Base-by-base conservation (phyloP, 2,888 invertebrate genomes). In the Scaptodrosophila latifasciaeformis region DNA sequence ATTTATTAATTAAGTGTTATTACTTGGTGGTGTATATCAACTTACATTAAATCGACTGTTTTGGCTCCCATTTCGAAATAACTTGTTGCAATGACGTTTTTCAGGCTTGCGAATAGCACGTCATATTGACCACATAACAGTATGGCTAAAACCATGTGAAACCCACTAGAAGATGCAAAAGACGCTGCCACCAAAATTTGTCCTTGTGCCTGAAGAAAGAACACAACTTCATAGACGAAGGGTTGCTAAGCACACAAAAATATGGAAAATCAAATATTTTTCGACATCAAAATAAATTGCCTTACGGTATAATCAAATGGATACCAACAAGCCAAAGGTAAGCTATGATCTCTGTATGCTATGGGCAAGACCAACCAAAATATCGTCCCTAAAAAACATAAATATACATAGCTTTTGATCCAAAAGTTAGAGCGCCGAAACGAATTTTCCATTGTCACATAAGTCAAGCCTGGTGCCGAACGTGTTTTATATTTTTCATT, bases 251-350 rank as follows among this genome's bases (percentile, higher is more conserved):
- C 53, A 21, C 2, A 37, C 19, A 24, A 29, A 24, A 43, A n/a
- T n/a, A n/a, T n/a, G n/a, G n/a, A n/a, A n/a, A n/a, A n/a, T n/a
- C n/a, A n/a, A n/a, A n/a, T n/a, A n/a, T n/a, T n/a, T n/a, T n/a
- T n/a, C n/a, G n/a, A n/a, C n/a, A n/a, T n/a, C n/a, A n/a, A n/a
- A n/a, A n/a, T n/a, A n/a, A n/a, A n/a, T 34, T 3, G 18, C n/a
- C 51, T 47, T 54, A 81, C 83, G 21, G 69, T 77, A 49, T 72
- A 79, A 58, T 85, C 76, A 17, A 85, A 75, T 4, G 85, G 85
- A 77, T 85, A 85, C 81, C 82, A 84, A 49, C 83, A 82, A 37
- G 64, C 49, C 27, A 85, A 46, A 0, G 85, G 85, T 13, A 85
- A 62, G 49, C 71, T 80, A 1, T 63, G 63, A 49, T 79, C 77